Conservation (phyloP, 2,888 invertebrate species). For the Glyphotaelius pellucidus region DNA sequence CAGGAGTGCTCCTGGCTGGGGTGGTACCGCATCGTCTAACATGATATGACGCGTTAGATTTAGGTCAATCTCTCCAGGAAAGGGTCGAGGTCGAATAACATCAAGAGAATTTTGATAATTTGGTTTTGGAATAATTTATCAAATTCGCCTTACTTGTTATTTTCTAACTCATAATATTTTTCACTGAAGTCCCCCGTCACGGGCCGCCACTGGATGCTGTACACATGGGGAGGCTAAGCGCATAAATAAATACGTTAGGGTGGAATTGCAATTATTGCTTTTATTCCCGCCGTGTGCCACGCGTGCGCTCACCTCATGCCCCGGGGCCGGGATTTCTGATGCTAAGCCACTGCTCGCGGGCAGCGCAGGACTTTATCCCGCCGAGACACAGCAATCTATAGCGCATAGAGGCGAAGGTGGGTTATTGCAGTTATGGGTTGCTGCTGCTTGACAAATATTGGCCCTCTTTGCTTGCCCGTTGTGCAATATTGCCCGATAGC, state of each 20-base stretch:
- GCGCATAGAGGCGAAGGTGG: not conserved
- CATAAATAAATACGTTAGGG: slow-evolving; percentile 67
- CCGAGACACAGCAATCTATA: not conserved
- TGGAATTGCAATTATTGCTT: slow-evolving; percentile 67
- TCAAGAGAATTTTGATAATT: too few species aligned
- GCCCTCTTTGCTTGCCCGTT: not conserved
- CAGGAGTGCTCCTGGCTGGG: too few species aligned
- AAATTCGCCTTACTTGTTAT: too few species aligned
- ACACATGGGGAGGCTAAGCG: slow-evolving; percentile 64
- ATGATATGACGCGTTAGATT: too few species aligned
- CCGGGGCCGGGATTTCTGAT: slow-evolving; percentile 30
- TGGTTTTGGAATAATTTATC: too few species aligned
- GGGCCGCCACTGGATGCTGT: slow-evolving; percentile 30
- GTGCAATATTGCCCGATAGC: not conserved
- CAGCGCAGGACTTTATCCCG: not conserved
- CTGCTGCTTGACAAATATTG: slow-evolving; percentile 17
- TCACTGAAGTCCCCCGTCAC: not conserved
- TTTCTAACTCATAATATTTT: too few species aligned
- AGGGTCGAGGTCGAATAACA: not conserved
- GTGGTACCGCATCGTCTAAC: too few species aligned
- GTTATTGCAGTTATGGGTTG: not conserved
- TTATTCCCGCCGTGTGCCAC: slow-evolving; percentile 61
- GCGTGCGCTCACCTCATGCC: slow-evolving; percentile 47
- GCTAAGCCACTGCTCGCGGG: not conserved
- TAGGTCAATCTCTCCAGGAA: not conserved